phyloP scores from a whole-genome alignment of 2,113 vertebrate genomes.

The Lophura nycthemera region DNA sequence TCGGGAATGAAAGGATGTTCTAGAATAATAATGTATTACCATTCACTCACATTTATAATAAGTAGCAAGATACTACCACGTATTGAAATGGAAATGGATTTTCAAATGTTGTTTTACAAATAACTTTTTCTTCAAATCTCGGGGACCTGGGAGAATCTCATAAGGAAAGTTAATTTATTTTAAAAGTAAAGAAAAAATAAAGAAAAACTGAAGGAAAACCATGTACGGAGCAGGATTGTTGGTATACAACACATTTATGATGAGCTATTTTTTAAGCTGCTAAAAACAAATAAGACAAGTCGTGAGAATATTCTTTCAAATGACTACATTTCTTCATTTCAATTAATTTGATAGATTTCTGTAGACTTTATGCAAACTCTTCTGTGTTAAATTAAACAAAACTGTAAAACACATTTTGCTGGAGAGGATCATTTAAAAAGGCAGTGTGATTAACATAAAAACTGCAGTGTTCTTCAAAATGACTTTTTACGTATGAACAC shows the following conservation, averaged over 20 bases:
- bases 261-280: not conserved
- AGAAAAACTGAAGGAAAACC: not conserved
- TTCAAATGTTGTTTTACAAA: not conserved
- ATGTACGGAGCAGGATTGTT: not conserved
- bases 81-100: not conserved
- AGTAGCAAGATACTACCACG: not conserved
- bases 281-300: not conserved
- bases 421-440: not conserved
- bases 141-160: not conserved
- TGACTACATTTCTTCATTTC: not conserved
- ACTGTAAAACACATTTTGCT: not conserved
- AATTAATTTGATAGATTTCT: not conserved
- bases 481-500: not conserved
- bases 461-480: not conserved
- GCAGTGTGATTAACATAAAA: not conserved
- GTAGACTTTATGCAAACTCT: not conserved
- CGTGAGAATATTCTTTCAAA: not conserved
- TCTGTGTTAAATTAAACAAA: not conserved
- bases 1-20: not conserved
- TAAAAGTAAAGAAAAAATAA: not conserved
- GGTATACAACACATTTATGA: not conserved
- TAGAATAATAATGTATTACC: not conserved
- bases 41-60: not conserved
- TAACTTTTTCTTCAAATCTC: not conserved
- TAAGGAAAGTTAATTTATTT: not conserved